Evolutionary conservation across 53 echinoderm and acorn worm genomes (phyloP).

Genomic region (Echinometra lucunter): DNA sequence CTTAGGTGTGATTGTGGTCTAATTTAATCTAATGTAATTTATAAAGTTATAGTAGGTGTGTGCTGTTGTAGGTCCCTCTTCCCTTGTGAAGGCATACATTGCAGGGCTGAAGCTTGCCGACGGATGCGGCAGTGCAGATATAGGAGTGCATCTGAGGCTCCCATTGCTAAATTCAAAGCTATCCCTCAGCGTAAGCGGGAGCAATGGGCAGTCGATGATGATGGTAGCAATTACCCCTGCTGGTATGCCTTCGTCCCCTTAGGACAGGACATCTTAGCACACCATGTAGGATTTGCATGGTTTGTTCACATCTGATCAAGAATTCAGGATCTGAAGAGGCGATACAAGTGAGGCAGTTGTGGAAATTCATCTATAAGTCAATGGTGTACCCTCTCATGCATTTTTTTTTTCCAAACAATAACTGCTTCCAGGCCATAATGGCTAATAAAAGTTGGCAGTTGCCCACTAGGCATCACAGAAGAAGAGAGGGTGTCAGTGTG

Average conservation of each 20-base stretch:
- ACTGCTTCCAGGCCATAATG: neutral
- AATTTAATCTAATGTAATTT: constrained; percentile 6
- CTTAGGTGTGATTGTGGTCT: neutral
- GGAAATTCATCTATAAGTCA: neutral
- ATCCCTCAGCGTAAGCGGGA: neutral
- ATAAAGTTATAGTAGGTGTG: neutral
- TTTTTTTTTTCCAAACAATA: too few species aligned
- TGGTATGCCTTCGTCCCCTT: constrained; percentile 46
- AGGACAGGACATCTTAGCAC: constrained; percentile 50
- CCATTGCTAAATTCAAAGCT: neutral
- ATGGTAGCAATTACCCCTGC: constrained; percentile 72
- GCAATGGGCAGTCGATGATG: constrained; percentile 55
- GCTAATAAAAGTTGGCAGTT: neutral
- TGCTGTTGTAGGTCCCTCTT: constrained; percentile 41
- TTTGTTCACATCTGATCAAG: constrained; percentile 54
- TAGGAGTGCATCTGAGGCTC: constrained; percentile 76
- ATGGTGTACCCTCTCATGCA: neutral
- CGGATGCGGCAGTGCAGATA: constrained; percentile 65
- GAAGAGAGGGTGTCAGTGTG: too few species aligned
- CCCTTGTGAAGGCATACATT: constrained; percentile 18
- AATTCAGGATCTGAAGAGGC: neutral
- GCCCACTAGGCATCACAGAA: too few species aligned
- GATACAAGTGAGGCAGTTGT: neutral
- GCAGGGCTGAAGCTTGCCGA: constrained; percentile 60
- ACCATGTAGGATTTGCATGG: neutral